phyloP scores from a whole-genome alignment of 2,888 invertebrate species.

The Acanthacorydalis orientalis region DNA sequence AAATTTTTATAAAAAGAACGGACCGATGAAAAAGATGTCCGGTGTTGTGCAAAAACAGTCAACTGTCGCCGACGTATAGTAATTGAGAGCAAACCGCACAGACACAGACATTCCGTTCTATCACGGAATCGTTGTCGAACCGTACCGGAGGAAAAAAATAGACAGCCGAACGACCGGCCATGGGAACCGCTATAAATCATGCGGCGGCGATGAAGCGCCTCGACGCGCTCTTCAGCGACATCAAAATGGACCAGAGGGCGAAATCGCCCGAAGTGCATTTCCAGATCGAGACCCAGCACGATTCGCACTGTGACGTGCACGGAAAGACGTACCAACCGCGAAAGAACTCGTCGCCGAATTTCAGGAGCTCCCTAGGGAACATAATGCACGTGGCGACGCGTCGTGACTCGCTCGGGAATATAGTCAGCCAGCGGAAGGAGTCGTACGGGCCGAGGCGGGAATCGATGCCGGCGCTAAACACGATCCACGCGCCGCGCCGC shows the following conservation, averaged over 20 bases:
- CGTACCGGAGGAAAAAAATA: too few species aligned
- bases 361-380: constrained; percentile 40
- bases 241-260: constrained; percentile 33
- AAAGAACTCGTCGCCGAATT: constrained; percentile 29
- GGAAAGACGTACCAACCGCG: constrained; percentile 24
- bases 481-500: constrained; percentile 28
- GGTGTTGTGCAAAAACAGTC: too few species aligned
- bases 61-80: too few species aligned
- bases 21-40: too few species aligned
- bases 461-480: constrained; percentile 27
- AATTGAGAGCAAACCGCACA: too few species aligned
- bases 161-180: constrained; percentile 9
- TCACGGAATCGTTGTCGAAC: too few species aligned
- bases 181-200: constrained; percentile 37
- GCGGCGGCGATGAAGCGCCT: constrained; percentile 51
- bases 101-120: too few species aligned
- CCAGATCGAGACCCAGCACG: constrained; percentile 36
- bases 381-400: constrained; percentile 34
- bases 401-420: constrained; percentile 36
- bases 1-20: too few species aligned
- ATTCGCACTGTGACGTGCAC: constrained; percentile 56
- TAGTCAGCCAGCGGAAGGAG: constrained; percentile 18
- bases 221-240: constrained; percentile 53
- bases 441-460: constrained; percentile 26
- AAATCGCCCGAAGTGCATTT: constrained; percentile 18